Percentiles rank a stretch among this genome's conserved stretches.
Evolutionary conservation across 1,140 invertebrate species (phyloP).

Genomic region (Caenorhabditis latens): DNA sequence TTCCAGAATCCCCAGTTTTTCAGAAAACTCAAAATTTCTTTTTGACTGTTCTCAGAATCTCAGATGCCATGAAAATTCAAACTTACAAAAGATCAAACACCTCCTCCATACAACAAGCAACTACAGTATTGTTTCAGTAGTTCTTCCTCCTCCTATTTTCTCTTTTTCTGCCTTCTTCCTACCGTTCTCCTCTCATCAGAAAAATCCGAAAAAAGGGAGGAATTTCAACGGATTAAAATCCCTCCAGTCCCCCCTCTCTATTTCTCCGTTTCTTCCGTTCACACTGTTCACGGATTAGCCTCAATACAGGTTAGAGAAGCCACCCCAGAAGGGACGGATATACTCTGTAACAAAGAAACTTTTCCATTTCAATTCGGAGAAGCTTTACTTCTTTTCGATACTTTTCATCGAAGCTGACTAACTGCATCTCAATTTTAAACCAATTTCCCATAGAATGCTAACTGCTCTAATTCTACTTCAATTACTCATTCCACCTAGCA

Average conservation of each 20-base stretch:
- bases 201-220: slow-evolving; percentile 41
- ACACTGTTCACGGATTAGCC: slow-evolving; percentile 18
- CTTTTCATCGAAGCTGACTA: slow-evolving; percentile 2
- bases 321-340: slow-evolving; percentile 15
- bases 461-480: slow-evolving; percentile 21
- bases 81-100: neutral
- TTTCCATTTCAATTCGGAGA: neutral
- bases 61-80: neutral
- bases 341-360: slow-evolving; percentile 48
- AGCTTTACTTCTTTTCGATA: neutral
- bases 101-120: neutral
- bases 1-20: no score
- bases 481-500: slow-evolving; percentile 33
- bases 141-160: neutral
- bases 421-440: neutral
- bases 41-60: no score
- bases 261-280: neutral
- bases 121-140: neutral
- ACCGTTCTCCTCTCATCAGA: neutral
- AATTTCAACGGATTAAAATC: slow-evolving; percentile 52
- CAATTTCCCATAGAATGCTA: neutral
- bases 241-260: neutral
- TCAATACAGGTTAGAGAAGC: slow-evolving; percentile 47
- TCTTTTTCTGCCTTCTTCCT: neutral
- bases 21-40: no score